These are phyloP conservation scores for Crotophaga sulcirostris DNA, from an alignment of 2,113 vertebrate species.

Conservation along the genomic window DNA sequence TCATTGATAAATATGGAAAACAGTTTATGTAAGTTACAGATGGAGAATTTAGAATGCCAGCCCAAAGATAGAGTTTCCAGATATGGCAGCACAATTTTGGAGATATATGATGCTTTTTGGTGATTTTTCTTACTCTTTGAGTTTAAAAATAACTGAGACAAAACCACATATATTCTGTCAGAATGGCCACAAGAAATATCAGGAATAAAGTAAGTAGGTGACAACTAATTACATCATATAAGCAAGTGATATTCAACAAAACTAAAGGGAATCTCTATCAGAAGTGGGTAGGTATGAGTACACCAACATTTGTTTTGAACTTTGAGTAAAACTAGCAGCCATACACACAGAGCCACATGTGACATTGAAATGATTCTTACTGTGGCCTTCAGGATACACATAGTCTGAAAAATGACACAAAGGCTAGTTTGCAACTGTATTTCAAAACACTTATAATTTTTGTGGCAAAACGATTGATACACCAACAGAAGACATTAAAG, in stretches of 20 bases:
- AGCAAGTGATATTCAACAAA: background rate
- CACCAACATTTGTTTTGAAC: background rate
- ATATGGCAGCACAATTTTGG: background rate
- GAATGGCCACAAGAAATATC: background rate
- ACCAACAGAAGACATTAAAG: background rate
- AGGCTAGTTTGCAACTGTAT: background rate
- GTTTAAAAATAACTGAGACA: background rate
- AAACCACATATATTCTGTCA: background rate
- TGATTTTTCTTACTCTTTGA: background rate
- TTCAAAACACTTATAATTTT: background rate
- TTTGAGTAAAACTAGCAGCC: background rate
- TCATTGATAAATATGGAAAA: background rate
- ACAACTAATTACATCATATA: background rate
- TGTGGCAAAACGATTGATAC: background rate
- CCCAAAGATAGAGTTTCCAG: background rate
- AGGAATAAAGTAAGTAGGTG: background rate
- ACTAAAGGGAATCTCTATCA: background rate
- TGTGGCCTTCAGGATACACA: background rate
- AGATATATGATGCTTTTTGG: background rate
- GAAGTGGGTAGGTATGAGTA: background rate
- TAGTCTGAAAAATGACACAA: background rate
- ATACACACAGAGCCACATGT: background rate
- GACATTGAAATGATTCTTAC: background rate
- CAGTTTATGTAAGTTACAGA: background rate
- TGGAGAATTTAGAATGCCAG: background rate